Conservation (phyloP, 2,113 vertebrate species). For the Oreochromis aureus region DNA sequence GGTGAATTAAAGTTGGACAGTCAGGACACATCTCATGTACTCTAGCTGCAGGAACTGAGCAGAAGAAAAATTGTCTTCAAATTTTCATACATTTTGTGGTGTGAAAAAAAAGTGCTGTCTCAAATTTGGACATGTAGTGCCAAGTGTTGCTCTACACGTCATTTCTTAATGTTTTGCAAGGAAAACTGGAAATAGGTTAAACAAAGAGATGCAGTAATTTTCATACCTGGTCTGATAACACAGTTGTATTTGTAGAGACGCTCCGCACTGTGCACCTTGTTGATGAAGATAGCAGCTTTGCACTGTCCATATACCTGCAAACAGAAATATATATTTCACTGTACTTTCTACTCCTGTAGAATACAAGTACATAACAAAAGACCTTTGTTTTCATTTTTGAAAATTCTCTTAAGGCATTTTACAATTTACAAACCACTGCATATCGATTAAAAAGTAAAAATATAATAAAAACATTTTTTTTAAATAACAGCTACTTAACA, state of each 20-base stretch:
- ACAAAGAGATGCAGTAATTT: background rate
- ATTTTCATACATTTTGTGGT: background rate
- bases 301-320: conserved; percentile 73
- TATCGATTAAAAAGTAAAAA: background rate
- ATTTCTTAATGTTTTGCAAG: background rate
- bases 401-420: background rate
- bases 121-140: background rate
- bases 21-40: conserved; percentile 22
- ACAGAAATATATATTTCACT: background rate
- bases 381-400: background rate
- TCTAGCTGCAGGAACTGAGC: conserved; percentile 39
- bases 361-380: background rate
- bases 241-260: conserved; percentile 72
- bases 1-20: background rate
- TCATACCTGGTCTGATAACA: conserved; percentile 59
- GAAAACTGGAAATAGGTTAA: background rate
- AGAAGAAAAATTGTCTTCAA: background rate
- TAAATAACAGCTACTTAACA: background rate
- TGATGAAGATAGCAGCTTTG: conserved; percentile 65
- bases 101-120: background rate
- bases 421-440: background rate
- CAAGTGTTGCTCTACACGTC: background rate
- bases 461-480: background rate
- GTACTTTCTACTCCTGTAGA: background rate
- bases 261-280: conserved; percentile 47